Conservation (phyloP, 2,113 vertebrate genomes). For the Antechinus stuartii region DNA sequence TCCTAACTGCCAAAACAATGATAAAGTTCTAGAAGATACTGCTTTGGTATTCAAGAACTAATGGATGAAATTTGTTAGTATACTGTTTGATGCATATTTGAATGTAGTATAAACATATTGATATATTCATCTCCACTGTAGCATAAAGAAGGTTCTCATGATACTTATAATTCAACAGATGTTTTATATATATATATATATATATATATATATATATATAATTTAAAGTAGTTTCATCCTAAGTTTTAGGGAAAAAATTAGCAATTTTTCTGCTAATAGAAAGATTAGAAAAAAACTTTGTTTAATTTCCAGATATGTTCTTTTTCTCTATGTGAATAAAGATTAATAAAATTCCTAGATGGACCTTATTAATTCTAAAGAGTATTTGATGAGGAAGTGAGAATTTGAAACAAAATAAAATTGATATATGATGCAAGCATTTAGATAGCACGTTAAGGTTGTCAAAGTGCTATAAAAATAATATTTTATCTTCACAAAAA, state of each 20-base stretch:
- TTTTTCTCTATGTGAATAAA: constrained; percentile 22
- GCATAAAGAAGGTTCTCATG: not conserved
- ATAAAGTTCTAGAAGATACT: not conserved
- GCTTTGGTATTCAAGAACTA: not conserved
- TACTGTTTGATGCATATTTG: not conserved
- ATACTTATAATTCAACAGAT: not conserved
- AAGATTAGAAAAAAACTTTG: not conserved
- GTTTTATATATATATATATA: not conserved
- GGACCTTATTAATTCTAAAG: not conserved
- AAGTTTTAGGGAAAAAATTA: constrained; percentile 12
- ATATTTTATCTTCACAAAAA: not conserved
- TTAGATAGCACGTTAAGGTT: not conserved
- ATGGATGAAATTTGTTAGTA: not conserved
- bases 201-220: too few relatives aligned
- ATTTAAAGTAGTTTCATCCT: too few relatives aligned
- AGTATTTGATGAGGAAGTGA: not conserved
- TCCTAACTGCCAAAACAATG: too few relatives aligned
- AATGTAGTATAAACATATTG: not conserved
- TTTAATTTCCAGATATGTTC: not conserved
- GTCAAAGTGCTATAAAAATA: not conserved
- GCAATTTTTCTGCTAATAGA: not conserved
- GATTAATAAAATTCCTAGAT: not conserved
- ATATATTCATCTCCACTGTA: not conserved
- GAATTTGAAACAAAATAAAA: not conserved
- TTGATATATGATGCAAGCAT: not conserved